Conservation (phyloP, 2,113 vertebrate genomes). For the Globicephala melas region DNA sequence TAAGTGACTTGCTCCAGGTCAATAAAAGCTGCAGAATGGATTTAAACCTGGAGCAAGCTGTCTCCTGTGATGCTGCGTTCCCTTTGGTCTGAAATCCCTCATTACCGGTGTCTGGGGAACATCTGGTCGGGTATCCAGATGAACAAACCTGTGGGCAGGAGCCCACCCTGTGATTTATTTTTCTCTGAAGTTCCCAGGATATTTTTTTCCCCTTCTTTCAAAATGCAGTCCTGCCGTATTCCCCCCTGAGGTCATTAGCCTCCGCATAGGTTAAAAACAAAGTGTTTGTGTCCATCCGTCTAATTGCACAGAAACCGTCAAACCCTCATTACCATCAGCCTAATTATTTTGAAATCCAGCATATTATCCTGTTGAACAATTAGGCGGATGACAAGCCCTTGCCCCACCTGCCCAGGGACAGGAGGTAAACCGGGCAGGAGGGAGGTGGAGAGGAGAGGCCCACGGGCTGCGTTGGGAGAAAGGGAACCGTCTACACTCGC, state of each 20-base stretch:
- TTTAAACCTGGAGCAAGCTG: not conserved
- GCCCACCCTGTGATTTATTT: constrained; percentile 62
- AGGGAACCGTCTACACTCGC: constrained; percentile 23
- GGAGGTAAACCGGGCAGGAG: constrained; percentile 55
- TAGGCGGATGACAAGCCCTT: constrained; percentile 65
- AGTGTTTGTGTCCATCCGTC: constrained; percentile 74
- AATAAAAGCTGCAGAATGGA: not conserved
- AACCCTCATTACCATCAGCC: constrained; percentile 77
- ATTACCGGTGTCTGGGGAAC: not conserved
- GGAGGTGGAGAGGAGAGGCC: not conserved
- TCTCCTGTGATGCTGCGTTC: accelerated
- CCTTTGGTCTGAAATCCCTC: not conserved
- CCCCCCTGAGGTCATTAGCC: constrained; percentile 86
- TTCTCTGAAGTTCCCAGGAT: constrained; percentile 63
- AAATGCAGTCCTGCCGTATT: constrained; percentile 74
- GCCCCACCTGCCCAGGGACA: constrained; percentile 70
- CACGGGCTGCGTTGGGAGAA: constrained; percentile 40
- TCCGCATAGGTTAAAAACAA: constrained; percentile 81
- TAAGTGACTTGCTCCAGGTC: too few species aligned
- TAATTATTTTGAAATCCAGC: constrained; percentile 82
- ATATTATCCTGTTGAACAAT: constrained; percentile 75
- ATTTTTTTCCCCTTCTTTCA: constrained; percentile 56
- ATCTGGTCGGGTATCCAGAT: constrained; percentile 25
- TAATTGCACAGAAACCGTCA: constrained; percentile 73
- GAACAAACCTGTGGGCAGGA: constrained; percentile 54